Conservation (phyloP, 2,113 vertebrate species). For the Elachura formosa region DNA sequence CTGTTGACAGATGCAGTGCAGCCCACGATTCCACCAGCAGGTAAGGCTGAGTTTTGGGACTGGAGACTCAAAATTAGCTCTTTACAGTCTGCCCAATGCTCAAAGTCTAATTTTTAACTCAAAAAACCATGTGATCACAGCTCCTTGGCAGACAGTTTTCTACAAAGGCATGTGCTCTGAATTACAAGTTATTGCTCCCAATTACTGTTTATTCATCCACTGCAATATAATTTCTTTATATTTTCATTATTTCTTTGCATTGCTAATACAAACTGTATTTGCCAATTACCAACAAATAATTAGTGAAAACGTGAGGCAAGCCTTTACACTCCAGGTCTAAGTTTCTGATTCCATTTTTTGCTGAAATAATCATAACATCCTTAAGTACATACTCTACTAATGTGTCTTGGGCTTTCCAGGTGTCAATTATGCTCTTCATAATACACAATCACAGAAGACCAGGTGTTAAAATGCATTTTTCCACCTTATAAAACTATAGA, state of each 20-base stretch:
- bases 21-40: accelerated
- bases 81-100: not conserved
- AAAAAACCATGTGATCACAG: not conserved
- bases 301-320: not conserved
- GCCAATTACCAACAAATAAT: not conserved
- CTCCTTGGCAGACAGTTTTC: not conserved
- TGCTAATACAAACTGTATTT: not conserved
- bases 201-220: not conserved
- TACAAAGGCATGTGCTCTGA: not conserved
- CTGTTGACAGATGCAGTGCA: accelerated
- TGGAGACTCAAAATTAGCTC: not conserved
- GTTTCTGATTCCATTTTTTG: not conserved
- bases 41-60: not conserved
- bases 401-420: not conserved
- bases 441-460: not conserved
- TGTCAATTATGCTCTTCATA: not conserved
- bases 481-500: not conserved
- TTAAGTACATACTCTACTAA: not conserved
- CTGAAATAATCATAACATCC: not conserved
- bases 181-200: not conserved
- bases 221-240: not conserved
- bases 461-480: not conserved
- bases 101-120: not conserved
- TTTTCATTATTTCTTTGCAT: not conserved
- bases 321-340: not conserved